Evolutionary conservation across 2,888 invertebrate species (phyloP), one percentile per base, ranked within the genome.

Genomic region (Oligia fasciuncula): DNA sequence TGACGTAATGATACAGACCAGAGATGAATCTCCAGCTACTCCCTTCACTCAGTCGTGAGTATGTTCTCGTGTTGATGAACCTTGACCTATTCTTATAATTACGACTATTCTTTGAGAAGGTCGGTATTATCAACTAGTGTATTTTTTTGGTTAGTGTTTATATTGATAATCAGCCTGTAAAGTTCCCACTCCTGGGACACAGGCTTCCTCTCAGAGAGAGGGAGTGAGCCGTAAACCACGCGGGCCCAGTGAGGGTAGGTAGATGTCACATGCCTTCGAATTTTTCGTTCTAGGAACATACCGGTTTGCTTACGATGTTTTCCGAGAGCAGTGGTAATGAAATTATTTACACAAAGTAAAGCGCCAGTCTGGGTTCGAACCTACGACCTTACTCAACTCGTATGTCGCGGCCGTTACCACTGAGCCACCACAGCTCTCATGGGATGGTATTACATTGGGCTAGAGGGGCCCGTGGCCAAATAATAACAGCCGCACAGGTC

Each of bases 1-100:
- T 69, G 85, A 78, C 76, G 69, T 79, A 54, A 62, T 29, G 49
- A 54, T 70, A 54, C n/a, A 66, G 35, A 43, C 62, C 46, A 76
- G 40, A 70, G 51, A 11, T 19, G 51, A 29, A 17, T 19, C 49
- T 73, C 23, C 2, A 5, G 35, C 40, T 40, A 70, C 68, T 72
- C 43, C 62, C 29, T 57, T 43, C 54, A 57, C 40, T 71, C 13
- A 13, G 62, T 51, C 19, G n/a, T 35, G 23, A 57, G 65, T 60
- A 63, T 73, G 14, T 13, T 29, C 17, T n/a, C n/a, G 60, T 60
- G 4, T 68, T 68, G 8, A n/a, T 63, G n/a, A 60, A n/a, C 23
- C 29, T 51, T 49, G 57, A n/a, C 2, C 49, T 43, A 46, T 60
- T 29, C 17, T 65, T 76, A 63, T 0, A 17, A 35, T 43, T 60